phyloP scores from a whole-genome alignment of 2,797 vertebrate species.

The Gallinago nigripennis region DNA sequence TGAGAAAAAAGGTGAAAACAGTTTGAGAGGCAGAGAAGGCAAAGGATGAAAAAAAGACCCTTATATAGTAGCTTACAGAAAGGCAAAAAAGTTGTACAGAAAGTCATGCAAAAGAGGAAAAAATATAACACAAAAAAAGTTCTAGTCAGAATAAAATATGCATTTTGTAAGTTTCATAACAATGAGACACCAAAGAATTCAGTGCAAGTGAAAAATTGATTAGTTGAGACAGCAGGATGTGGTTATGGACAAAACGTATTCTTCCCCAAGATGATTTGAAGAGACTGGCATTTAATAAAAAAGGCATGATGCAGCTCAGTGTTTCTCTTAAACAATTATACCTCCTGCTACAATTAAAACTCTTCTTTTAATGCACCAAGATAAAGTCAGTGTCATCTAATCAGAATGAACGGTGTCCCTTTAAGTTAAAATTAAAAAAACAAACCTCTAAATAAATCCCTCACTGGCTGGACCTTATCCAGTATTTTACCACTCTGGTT shows the following conservation, averaged over 20 bases:
- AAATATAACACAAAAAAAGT: rapidly evolving
- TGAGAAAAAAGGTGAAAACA: too few relatives aligned
- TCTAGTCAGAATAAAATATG: background rate
- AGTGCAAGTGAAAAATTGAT: background rate
- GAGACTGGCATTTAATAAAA: background rate
- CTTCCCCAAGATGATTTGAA: background rate
- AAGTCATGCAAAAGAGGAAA: background rate
- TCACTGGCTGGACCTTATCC: background rate
- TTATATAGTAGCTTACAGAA: background rate
- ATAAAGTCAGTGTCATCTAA: background rate
- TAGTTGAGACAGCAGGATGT: background rate
- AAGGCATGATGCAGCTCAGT: background rate
- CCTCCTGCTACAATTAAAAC: background rate
- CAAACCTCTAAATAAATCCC: background rate
- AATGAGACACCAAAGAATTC: background rate
- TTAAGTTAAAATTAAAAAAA: background rate
- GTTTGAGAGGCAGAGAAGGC: too few relatives aligned
- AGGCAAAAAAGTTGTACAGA: background rate
- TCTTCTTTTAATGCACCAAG: background rate
- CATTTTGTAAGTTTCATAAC: background rate
- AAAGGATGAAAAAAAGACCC: background rate
- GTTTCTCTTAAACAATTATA: background rate
- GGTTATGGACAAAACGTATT: background rate
- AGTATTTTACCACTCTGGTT: rapidly evolving
- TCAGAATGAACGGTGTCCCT: background rate